Evolutionary conservation across 1,140 invertebrate species (phyloP), one percentile per base, ranked within the genome.

Genomic region (Megalonaias nervosa): DNA sequence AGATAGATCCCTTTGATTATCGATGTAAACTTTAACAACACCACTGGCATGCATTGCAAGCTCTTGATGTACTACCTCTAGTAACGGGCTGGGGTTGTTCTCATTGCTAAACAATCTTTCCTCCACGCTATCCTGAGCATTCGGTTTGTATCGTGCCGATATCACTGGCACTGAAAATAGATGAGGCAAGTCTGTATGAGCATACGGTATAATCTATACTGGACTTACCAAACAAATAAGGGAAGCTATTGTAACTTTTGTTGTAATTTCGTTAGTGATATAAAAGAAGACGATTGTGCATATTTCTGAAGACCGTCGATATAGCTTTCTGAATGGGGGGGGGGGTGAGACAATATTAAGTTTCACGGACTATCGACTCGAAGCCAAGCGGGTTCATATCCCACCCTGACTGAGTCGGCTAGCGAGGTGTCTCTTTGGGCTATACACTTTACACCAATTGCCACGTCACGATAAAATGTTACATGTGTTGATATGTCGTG

Each of bases 51-150:
- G 48, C 74, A 77, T 77, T 2, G 79, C 79, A 16, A 80, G 19
- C 48, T 75, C 74, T 57, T 80, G 79, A 60, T 80, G 74, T 13
- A 73, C 64, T 11, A 80, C 57, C 17, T 80, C 79, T 23, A 77
- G n/a, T 0, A 80, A 21, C 17, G 79, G 79, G 57, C 74, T 77
- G 5, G 79, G 79, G 21, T 80, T 80, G 56, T 76, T 71, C 55
- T 31, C 64, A 23, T 75, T 71, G 16, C 71, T 69, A 70, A 72
- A 80, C 58, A 80, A 65, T 17, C 64, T 17, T 38, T 77, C 71
- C 6, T 77, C 69, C 6, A 58, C 58, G 21, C 60, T 75, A 4
- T 71, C 19, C 26, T 64, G 38, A 15, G 9, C 16, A 14, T 61
- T 31, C n/a, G 58, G 17, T 14, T n/a, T 71, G 55, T 75, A 80